Evolutionary conservation across 2,797 vertebrate species (phyloP).

Genomic region (Hipposideros larvatus): DNA sequence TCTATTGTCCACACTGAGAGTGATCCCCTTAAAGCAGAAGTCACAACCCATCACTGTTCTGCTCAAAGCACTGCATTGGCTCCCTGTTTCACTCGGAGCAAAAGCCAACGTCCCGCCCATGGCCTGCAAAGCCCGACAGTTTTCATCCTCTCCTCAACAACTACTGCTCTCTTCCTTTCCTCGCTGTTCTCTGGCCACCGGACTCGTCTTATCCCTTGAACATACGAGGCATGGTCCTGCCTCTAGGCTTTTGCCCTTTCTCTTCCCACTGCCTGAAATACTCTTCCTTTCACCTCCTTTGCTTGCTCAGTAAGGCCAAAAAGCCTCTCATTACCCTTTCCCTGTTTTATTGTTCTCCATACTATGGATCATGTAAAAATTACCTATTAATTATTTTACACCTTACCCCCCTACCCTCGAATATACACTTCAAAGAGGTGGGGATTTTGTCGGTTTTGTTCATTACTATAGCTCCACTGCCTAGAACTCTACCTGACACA

Average conservation of each 20-base stretch:
- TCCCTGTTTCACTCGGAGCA: conserved; percentile 15
- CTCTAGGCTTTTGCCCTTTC: conserved; percentile 4
- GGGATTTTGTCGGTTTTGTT: conserved; percentile 35
- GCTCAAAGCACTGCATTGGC: neutral
- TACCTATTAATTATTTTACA: neutral
- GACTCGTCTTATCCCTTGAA: neutral
- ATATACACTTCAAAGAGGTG: neutral
- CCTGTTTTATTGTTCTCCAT: neutral
- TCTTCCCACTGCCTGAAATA: neutral
- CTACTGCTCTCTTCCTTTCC: neutral
- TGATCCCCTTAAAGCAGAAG: neutral
- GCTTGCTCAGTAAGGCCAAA: neutral
- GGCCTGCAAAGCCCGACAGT: neutral
- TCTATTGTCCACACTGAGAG: neutral
- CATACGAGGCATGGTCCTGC: neutral
- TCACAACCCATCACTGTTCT: conserved; percentile 13
- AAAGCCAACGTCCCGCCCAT: neutral
- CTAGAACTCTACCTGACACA: conserved; percentile 54
- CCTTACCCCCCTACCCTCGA: neutral
- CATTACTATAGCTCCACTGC: neutral
- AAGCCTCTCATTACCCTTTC: neutral
- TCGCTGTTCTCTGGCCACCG: neutral
- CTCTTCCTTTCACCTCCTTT: conserved; percentile 23
- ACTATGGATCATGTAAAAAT: neutral
- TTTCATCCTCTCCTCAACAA: neutral